Evolutionary conservation across 2,888 invertebrate species (phyloP).

Genomic region (Eutolmus rufibarbis): DNA sequence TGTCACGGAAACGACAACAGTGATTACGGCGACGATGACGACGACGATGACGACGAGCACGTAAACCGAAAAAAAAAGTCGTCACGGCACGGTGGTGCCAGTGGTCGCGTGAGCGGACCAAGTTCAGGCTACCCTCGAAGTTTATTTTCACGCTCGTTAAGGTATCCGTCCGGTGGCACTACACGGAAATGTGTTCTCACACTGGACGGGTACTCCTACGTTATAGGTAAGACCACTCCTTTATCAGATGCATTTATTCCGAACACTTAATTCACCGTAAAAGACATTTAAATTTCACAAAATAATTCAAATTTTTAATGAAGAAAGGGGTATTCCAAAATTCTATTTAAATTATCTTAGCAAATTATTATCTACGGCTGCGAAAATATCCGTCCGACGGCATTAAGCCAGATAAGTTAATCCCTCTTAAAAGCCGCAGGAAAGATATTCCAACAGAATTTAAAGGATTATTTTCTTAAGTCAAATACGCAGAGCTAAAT

Average conservation of each 20-base stretch:
- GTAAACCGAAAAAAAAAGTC: neutral
- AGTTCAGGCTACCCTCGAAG: conserved; percentile 51
- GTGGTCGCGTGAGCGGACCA: conserved; percentile 31
- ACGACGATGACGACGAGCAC: conserved; percentile 4
- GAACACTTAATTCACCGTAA: conserved; percentile 52
- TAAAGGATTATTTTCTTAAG: neutral
- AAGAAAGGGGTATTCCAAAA: neutral
- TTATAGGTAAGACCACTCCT: conserved; percentile 74
- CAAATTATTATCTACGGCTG: neutral
- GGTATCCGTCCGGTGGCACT: conserved; percentile 65
- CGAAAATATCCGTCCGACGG: neutral
- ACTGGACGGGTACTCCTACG: conserved; percentile 85
- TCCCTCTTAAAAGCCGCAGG: neutral
- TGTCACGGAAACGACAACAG: conserved; percentile 3
- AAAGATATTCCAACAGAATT: neutral
- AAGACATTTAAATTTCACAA: neutral
- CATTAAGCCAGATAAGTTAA: neutral
- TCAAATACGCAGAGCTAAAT: neutral
- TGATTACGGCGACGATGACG: neutral
- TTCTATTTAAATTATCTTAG: neutral
- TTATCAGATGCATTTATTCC: conserved; percentile 54
- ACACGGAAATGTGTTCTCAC: conserved; percentile 82
- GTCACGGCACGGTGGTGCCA: neutral
- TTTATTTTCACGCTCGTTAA: conserved; percentile 56
- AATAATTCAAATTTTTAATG: neutral